A percentile compares a stretch with the other conserved stretches of the same genome.
Conservation (phyloP, 2,797 vertebrate species). For the Octomys mimax region DNA sequence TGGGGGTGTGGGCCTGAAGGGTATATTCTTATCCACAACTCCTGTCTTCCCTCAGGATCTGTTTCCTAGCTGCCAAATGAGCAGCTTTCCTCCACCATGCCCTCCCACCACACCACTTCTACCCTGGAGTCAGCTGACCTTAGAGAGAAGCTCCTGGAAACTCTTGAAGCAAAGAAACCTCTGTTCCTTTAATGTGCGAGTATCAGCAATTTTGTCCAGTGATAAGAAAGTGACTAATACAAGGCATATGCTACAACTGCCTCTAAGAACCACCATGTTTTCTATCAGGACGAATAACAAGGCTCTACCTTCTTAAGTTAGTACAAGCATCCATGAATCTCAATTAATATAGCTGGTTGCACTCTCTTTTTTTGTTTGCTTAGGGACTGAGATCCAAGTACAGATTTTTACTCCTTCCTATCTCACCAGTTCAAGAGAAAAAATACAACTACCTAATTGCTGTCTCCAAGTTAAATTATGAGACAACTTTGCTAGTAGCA, state of each 20-base stretch:
- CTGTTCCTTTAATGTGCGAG: neutral
- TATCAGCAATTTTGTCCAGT: neutral
- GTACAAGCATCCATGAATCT: neutral
- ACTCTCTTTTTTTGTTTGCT: neutral
- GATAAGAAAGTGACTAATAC: neutral
- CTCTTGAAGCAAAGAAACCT: neutral
- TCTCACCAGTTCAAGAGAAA: neutral
- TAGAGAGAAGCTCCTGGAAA: neutral
- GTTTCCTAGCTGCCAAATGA: neutral
- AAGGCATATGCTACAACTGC: neutral
- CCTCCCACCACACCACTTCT: neutral
- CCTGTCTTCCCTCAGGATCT: neutral
- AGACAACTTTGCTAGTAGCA: neutral
- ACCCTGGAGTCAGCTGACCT: neutral
- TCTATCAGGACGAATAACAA: neutral
- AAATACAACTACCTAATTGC: slow-evolving; percentile 38
- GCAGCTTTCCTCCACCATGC: neutral
- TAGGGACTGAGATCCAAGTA: slow-evolving; percentile 7
- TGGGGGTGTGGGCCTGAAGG: neutral
- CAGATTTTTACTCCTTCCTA: neutral
- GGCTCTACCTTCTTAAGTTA: neutral
- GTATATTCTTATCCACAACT: neutral
- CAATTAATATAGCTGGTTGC: neutral
- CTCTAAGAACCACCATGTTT: neutral
- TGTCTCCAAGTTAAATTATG: slow-evolving; percentile 37